Evolutionary conservation across 2,797 vertebrate species (phyloP), one percentile per base, ranked within the genome.

Genomic region (Limnodromus scolopaceus): DNA sequence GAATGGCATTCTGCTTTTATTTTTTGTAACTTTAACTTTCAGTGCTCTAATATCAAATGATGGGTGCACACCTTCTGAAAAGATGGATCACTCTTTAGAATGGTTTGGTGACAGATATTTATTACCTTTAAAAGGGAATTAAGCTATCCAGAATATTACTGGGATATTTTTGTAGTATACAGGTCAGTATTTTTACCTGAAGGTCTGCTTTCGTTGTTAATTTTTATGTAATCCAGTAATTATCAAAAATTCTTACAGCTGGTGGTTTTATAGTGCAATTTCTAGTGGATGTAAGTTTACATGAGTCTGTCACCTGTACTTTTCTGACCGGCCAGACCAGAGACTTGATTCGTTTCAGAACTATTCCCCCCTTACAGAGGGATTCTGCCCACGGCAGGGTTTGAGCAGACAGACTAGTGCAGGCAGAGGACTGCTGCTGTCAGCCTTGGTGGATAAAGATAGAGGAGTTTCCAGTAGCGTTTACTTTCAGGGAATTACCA

Each of bases 131-230:
- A 68, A 84, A 77, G 13, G 11, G 15, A 69, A 24, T 74, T 32
- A 74, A 87, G 8, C 27, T 53, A 8, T 36, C 25, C 5, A 60
- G n/a, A 72, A 34, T 55, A 53, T 53, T 45, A 28, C 25, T 51
- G 43, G 32, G n/a, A 27, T 64, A 9, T 45, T 89, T 84, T 74
- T 92, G 32, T 63, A 32, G n/a, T 30, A 17, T 41, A 19, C 2
- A 5, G 0, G 0, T 55, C 6, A 68, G 28, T 27, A 2, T 32
- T 11, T 60, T 58, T 79, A 68, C 0, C 24, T 34, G n/a, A 34
- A 65, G 18, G 9, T 76, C 66, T 39, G 8, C 34, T 72, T 72
- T 82, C 20, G 2, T 41, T 19, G 30, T n/a, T 45, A 49, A 57
- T 64, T 84, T 78, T 58, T 81, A 27, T 18, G 8, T 36, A 23